These are phyloP conservation scores for Drosophila ananassae DNA, from an alignment of 1,140 invertebrate species.

Conservation along the genomic window DNA sequence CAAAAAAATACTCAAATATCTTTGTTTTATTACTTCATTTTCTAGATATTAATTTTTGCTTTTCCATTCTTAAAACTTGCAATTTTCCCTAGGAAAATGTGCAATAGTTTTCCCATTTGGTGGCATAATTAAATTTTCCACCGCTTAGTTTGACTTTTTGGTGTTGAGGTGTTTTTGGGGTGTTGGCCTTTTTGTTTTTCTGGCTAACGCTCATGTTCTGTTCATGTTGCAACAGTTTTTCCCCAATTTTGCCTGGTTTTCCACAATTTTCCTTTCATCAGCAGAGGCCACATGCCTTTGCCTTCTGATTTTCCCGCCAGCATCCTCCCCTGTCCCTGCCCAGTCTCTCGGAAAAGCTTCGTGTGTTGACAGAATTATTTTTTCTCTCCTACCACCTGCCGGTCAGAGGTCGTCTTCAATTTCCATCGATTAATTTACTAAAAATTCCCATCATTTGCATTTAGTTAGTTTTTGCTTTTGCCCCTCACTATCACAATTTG, in stretches of 20 bases:
- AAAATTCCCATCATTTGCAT: slow-evolving; percentile 11
- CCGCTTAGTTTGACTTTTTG: slow-evolving; percentile 56
- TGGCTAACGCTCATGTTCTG: slow-evolving; percentile 6
- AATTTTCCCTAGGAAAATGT: too few species aligned
- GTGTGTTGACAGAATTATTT: slow-evolving; percentile 34
- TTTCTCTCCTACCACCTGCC: not conserved
- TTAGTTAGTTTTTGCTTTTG: not conserved
- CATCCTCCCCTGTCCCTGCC: too few species aligned
- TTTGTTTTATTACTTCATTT: too few species aligned
- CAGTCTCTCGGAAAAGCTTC: not conserved
- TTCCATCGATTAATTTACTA: slow-evolving; percentile 58
- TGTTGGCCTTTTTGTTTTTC: slow-evolving; percentile 24
- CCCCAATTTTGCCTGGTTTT: not conserved
- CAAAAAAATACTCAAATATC: too few species aligned
- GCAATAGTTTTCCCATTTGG: not conserved
- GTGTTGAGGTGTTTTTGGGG: not conserved
- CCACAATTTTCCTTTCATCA: slow-evolving; percentile 8
- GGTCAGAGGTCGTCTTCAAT: slow-evolving; percentile 38
- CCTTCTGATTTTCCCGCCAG: not conserved
- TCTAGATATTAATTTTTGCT: too few species aligned
- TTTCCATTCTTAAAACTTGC: too few species aligned
- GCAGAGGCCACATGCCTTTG: not conserved
- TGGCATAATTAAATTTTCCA: slow-evolving; percentile 74
- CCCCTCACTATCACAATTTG: not conserved
- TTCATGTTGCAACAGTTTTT: slow-evolving; percentile 6